Conservation (phyloP, 2,113 vertebrate species). For the Lucifuga dentata region DNA sequence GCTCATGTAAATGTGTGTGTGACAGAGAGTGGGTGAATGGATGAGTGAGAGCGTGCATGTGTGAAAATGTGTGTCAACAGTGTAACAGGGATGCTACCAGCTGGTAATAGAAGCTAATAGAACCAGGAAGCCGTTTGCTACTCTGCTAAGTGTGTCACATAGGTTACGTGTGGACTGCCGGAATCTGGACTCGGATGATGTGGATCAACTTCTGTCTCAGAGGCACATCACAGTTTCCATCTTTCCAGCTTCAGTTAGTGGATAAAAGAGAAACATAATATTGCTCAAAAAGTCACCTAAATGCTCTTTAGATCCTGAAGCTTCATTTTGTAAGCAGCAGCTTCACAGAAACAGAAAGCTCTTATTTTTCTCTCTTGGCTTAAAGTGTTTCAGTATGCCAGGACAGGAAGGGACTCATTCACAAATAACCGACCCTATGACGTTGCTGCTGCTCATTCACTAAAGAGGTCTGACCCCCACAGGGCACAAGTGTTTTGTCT, state of each 20-base stretch:
- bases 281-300: background rate
- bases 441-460: constrained; percentile 69
- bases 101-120: constrained; percentile 89
- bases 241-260: background rate
- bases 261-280: constrained; percentile 3
- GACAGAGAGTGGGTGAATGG: constrained; percentile 42
- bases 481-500: constrained; percentile 35
- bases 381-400: constrained; percentile 77
- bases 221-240: constrained; percentile 16
- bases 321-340: constrained; percentile 18
- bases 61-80: constrained; percentile 70
- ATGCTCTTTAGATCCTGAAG: constrained; percentile 1
- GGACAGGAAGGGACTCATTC: constrained; percentile 79
- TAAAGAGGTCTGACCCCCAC: constrained; percentile 60
- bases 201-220: constrained; percentile 11
- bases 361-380: constrained; percentile 65
- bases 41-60: constrained; percentile 51
- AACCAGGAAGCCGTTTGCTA: constrained; percentile 61
- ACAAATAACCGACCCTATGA: constrained; percentile 76
- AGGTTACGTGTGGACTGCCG: background rate
- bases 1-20: constrained; percentile 28
- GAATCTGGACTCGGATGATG: constrained; percentile 34
- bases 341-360: constrained; percentile 28
- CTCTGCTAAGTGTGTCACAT: constrained; percentile 38
- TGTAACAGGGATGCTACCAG: constrained; percentile 81